Conservation (phyloP, 2,113 vertebrate genomes). For the Thomomys bottae region DNA sequence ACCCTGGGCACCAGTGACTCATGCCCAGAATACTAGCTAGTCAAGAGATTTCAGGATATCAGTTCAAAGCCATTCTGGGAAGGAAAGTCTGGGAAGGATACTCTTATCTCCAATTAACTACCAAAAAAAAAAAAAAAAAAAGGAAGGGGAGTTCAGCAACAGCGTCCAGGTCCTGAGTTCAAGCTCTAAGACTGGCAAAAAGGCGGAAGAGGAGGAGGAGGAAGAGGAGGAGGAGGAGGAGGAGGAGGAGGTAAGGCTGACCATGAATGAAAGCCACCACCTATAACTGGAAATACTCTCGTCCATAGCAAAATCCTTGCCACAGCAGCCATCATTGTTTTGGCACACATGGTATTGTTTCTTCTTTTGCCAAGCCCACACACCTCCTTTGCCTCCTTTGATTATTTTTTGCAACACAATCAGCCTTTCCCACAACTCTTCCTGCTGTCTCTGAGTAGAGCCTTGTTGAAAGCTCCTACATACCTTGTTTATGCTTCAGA, state of each 20-base stretch:
- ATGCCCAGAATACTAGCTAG: too few relatives aligned
- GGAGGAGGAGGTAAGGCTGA: not conserved
- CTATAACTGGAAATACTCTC: slow-evolving; percentile 44
- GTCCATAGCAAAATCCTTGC: not conserved
- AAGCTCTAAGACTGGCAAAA: too few relatives aligned
- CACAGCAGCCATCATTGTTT: slow-evolving; percentile 55
- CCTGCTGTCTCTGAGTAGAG: not conserved
- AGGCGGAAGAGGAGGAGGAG: not conserved
- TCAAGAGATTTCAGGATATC: too few relatives aligned
- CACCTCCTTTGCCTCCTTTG: slow-evolving; percentile 23
- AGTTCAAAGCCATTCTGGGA: too few relatives aligned
- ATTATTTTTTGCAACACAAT: slow-evolving; percentile 50
- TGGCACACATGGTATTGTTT: slow-evolving; percentile 47
- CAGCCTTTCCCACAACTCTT: not conserved
- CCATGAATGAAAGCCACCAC: not conserved
- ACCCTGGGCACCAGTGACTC: too few relatives aligned
- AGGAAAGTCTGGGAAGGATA: too few relatives aligned
- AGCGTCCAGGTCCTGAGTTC: too few relatives aligned
- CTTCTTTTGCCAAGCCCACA: slow-evolving; percentile 53
- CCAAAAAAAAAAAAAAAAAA: too few relatives aligned
- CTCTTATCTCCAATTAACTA: too few relatives aligned
- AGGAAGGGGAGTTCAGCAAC: too few relatives aligned
- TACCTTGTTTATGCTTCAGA: not conserved
- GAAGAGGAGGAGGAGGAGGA: not conserved
- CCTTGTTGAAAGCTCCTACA: slow-evolving; percentile 8